Evolutionary conservation across 1,140 invertebrate species (phyloP).

Genomic region (Bombus sylvicola): DNA sequence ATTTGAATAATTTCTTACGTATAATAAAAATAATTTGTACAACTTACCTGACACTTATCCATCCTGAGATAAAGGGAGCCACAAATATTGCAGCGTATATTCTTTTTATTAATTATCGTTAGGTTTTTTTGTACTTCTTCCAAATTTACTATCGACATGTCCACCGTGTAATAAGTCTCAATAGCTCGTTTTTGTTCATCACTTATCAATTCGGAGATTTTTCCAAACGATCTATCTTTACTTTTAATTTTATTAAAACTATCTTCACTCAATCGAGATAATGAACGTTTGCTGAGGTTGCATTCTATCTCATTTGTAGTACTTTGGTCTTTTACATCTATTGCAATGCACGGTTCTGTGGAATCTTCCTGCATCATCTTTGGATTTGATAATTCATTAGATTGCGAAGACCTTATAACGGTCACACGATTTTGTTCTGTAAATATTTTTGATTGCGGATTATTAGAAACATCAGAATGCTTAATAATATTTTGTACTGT

Average conservation of each 20-base stretch:
- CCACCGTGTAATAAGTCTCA: slow-evolving; percentile 64
- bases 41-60: slow-evolving; percentile 71
- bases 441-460: neutral
- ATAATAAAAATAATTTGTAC: neutral
- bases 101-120: slow-evolving; percentile 59
- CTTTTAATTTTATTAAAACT: neutral
- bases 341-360: no score
- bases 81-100: slow-evolving; percentile 70
- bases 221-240: slow-evolving; percentile 53
- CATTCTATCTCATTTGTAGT: neutral
- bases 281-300: neutral
- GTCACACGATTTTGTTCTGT: slow-evolving; percentile 6
- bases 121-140: slow-evolving; percentile 61
- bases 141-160: slow-evolving; percentile 67
- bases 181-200: slow-evolving; percentile 70
- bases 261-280: neutral
- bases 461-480: neutral
- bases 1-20: neutral
- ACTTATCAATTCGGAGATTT: slow-evolving; percentile 72
- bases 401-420: slow-evolving; percentile 25
- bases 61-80: slow-evolving; percentile 61
- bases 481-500: neutral
- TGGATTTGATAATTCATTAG: neutral
- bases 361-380: no score
- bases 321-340: neutral